Evolutionary conservation across 2,113 vertebrate species (phyloP).

Genomic region (Pedetes capensis): DNA sequence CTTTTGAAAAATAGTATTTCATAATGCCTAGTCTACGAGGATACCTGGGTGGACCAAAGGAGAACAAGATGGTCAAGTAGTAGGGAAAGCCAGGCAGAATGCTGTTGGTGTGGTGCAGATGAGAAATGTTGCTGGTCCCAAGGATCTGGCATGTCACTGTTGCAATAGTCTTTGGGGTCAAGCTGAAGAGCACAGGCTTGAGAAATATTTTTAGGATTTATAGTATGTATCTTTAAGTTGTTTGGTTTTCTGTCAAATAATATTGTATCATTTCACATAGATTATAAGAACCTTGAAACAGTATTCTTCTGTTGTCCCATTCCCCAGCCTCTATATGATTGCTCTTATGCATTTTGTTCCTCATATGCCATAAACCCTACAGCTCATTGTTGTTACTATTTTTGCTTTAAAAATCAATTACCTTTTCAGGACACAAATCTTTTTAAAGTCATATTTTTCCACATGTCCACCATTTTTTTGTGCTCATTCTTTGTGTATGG

Average conservation of each 20-base stretch:
- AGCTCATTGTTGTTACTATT: background rate
- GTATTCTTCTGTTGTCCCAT: background rate
- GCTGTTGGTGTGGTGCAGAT: background rate
- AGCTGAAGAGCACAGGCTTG: background rate
- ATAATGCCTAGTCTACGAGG: background rate
- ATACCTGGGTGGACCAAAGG: background rate
- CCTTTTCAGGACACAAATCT: background rate
- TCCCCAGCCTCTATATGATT: background rate
- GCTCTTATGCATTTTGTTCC: background rate
- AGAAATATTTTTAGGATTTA: background rate
- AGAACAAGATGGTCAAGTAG: background rate
- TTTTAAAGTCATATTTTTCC: background rate
- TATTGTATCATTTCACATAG: background rate
- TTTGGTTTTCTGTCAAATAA: background rate
- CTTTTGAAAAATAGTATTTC: background rate
- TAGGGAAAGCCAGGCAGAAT: background rate
- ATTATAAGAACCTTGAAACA: no score
- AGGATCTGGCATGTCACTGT: accelerated
- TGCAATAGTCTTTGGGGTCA: background rate
- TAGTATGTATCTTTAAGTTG: background rate
- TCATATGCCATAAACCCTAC: background rate
- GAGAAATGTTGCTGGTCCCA: background rate
- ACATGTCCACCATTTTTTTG: background rate
- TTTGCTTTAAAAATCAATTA: background rate
- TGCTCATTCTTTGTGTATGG: background rate